A percentile compares a stretch with the other conserved stretches of the same genome.
Conservation (phyloP, 2,797 vertebrate genomes). For the Pseudotriccus pelzelni region DNA sequence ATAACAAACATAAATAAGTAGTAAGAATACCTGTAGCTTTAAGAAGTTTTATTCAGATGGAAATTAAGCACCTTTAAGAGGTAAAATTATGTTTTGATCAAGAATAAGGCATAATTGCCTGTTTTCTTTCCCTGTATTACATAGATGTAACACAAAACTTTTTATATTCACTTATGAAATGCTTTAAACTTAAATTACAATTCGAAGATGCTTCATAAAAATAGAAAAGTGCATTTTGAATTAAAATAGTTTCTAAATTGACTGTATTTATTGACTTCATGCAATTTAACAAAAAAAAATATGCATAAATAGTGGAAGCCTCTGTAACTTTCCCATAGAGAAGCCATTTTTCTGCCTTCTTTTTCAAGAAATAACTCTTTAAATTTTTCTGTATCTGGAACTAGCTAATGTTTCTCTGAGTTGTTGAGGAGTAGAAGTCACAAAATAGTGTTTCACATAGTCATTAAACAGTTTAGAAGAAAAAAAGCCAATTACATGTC, state of each 20-base stretch:
- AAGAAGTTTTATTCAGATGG: neutral
- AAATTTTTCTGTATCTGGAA: neutral
- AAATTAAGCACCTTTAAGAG: neutral
- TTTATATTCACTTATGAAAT: neutral
- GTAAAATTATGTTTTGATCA: neutral
- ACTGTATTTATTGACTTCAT: neutral
- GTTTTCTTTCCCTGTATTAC: neutral
- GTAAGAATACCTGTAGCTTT: neutral
- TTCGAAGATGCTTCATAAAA: neutral
- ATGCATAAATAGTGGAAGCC: neutral
- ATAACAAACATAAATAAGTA: neutral
- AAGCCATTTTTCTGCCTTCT: neutral
- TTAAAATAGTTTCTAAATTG: neutral
- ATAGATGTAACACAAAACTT: accelerated
- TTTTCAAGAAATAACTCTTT: neutral
- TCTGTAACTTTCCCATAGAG: neutral
- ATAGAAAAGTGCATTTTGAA: neutral
- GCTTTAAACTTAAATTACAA: neutral
- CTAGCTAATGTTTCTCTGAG: neutral
- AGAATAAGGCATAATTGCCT: neutral
- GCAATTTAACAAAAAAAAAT: neutral
- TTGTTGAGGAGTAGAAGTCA: neutral
- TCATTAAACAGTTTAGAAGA: neutral
- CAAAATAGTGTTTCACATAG: neutral
- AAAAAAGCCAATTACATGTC: neutral